Evolutionary conservation across 1,140 invertebrate species (phyloP).

Genomic region (Drosophila aff.): DNA sequence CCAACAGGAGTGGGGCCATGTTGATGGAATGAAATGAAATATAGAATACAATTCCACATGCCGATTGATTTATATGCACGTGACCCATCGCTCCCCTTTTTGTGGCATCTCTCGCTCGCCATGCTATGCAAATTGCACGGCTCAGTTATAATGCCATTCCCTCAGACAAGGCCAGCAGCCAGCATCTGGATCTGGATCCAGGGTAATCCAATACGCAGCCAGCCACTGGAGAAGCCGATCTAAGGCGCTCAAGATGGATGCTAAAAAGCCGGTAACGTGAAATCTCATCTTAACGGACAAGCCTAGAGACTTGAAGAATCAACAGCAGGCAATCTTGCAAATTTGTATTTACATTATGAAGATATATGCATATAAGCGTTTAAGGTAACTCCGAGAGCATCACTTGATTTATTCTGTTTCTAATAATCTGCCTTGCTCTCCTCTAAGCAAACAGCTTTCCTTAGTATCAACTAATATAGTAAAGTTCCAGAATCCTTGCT

Average conservation of each 20-base stretch:
- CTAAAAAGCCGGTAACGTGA: conserved; percentile 20
- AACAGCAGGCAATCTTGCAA: neutral
- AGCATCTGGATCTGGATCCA: conserved; percentile 18
- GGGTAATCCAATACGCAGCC: conserved; percentile 60
- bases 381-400: neutral
- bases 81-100: conserved; percentile 25
- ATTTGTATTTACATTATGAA: neutral
- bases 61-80: conserved; percentile 52
- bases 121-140: conserved; percentile 69
- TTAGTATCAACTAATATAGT: neutral
- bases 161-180: conserved; percentile 34
- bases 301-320: neutral
- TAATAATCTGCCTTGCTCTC: neutral
- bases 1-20: conserved; percentile 34
- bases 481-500: neutral
- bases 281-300: conserved; percentile 1
- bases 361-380: neutral
- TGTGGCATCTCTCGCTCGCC: conserved; percentile 2
- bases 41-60: conserved; percentile 51
- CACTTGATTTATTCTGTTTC: neutral
- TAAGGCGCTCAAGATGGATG: conserved; percentile 30
- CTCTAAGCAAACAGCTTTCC: neutral
- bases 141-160: conserved; percentile 68
- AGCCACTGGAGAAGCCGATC: conserved; percentile 26
- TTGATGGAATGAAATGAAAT: conserved; percentile 52